phyloP scores from a whole-genome alignment of 1,140 invertebrate genomes.

The Danaus melanippus region DNA sequence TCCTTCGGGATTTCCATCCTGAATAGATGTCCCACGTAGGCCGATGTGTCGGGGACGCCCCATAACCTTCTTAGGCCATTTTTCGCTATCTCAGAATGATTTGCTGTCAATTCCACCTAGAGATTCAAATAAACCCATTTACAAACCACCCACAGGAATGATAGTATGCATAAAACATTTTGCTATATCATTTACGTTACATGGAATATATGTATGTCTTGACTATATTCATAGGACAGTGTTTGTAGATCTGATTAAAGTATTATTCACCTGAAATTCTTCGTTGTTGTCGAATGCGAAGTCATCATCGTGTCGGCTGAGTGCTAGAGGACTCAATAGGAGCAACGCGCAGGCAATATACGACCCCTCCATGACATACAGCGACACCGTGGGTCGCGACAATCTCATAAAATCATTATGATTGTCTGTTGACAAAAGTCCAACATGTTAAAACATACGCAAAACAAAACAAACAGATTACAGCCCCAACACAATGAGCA shows the following conservation, averaged over 20 bases:
- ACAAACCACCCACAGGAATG: neutral
- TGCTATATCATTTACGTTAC: no score
- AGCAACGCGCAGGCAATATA: slow-evolving; percentile 46
- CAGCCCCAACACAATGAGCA: slow-evolving; percentile 4
- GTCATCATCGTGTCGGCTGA: slow-evolving; percentile 63
- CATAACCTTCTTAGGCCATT: slow-evolving; percentile 69
- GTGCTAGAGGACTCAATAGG: slow-evolving; percentile 47
- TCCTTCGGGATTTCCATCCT: slow-evolving; percentile 71
- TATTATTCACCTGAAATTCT: slow-evolving; percentile 54
- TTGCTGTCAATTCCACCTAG: slow-evolving; percentile 57
- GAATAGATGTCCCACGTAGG: slow-evolving; percentile 69
- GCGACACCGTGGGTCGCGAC: slow-evolving; percentile 24
- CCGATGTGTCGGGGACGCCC: slow-evolving; percentile 70
- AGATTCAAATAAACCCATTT: slow-evolving; percentile 16
- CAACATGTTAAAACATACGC: slow-evolving; percentile 14
- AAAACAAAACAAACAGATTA: neutral
- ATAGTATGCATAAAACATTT: no score
- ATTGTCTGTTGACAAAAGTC: slow-evolving; percentile 42
- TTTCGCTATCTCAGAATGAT: slow-evolving; percentile 64
- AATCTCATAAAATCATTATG: slow-evolving; percentile 54
- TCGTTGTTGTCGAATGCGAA: slow-evolving; percentile 69
- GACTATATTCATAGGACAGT: no score
- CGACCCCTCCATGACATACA: slow-evolving; percentile 37
- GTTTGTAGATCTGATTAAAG: no score
- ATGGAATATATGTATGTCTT: no score